Base-by-base conservation (phyloP, 2,888 invertebrate species). In the Yponomeuta evonymella region DNA sequence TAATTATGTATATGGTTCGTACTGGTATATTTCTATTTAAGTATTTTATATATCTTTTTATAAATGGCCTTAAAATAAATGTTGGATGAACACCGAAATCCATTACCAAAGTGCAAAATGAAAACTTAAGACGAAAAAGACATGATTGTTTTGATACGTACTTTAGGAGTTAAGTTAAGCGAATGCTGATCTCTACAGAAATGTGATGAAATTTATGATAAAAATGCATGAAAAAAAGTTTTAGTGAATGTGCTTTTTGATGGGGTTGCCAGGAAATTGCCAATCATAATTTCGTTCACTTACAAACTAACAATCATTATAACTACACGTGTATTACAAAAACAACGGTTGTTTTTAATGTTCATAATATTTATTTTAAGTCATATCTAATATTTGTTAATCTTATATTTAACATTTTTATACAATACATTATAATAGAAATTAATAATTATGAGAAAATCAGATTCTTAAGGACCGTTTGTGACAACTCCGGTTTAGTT, bases 51-150 rank as follows among this genome's bases (percentile, higher is more conserved):
- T 15, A 62, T 62, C 1, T 63, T 33, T 23, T 1, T 23, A 63
- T 63, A 63, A 63, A 62, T 9, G 29, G 63, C 65, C 29, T 29
- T 65, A 29, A 33, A 65, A 65, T 65, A 29, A 65, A 65, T 43
- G 43, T 12, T 65, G 30, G 29, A 33, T 30, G 30, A 65, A 58
- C 51, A 58, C 51, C 8, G 51, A 58, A 58, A 58, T 58, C 15
- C 51, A 58, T 15, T 58, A 15, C 51, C 51, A 58, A 43, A 43
- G 43, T 43, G 43, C 43, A 8, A 43, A 23, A 43, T 43, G 43
- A 43, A 43, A 43, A 5, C 9, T 43, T 43, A 43, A 5, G 9
- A 23, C 23, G 23, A 23, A 43, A 43, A 43, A 43, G 5, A 43
- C 3, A 8, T 43, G 43, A 8, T 43, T 6, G 43, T 43, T 43